Conservation (phyloP, 92 coral and sea anemone genomes). For the Chrysogorgia sp. region DNA sequence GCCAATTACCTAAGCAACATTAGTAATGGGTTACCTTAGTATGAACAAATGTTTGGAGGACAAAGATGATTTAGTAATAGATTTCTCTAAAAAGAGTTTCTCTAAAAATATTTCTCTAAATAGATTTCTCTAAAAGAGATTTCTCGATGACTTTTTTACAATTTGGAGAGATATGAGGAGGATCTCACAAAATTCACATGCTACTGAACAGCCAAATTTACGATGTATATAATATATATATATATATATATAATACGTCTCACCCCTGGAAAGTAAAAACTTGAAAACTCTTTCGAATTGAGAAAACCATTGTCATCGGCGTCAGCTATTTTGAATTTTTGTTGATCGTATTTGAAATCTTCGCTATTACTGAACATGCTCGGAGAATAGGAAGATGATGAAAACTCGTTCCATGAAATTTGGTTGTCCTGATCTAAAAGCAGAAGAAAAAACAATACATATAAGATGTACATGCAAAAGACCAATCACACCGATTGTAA, state of each 20-base stretch:
- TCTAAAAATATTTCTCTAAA: too few relatives aligned
- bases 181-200: too few relatives aligned
- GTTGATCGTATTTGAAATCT: slow-evolving; percentile 11
- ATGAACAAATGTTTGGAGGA: too few relatives aligned
- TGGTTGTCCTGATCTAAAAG: slow-evolving; percentile 2
- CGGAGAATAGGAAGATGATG: slow-evolving; percentile 5
- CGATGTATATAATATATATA: background rate
- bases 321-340: slow-evolving; percentile 18
- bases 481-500: too few relatives aligned
- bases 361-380: background rate
- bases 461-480: background rate
- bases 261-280: slow-evolving; percentile 24
- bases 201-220: background rate
- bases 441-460: background rate
- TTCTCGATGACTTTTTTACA: too few relatives aligned
- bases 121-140: too few relatives aligned
- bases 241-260: background rate
- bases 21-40: too few relatives aligned
- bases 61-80: too few relatives aligned
- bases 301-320: background rate
- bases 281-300: slow-evolving; percentile 18
- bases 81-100: too few relatives aligned
- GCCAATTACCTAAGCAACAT: too few relatives aligned
- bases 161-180: too few relatives aligned
- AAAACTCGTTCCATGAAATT: slow-evolving; percentile 22